These are phyloP conservation scores for Latrodectus elegans DNA, from an alignment of 2,888 invertebrate species.

Conservation along the genomic window DNA sequence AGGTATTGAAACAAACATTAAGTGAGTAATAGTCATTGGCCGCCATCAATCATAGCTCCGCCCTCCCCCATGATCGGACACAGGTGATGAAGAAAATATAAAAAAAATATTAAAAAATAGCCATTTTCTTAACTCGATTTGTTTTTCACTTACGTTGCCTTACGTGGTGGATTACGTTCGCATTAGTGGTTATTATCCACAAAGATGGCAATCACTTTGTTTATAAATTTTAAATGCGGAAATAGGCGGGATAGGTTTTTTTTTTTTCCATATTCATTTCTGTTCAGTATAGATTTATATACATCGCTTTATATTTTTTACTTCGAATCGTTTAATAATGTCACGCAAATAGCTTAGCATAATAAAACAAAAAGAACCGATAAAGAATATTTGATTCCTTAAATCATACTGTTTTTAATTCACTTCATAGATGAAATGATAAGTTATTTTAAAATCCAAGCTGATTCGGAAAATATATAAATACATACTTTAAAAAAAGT, in stretches of 20 bases:
- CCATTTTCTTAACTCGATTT: conserved; percentile 60
- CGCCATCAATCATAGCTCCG: conserved; percentile 63
- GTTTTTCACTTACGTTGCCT: conserved; percentile 60
- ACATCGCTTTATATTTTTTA: not conserved
- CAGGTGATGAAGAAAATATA: conserved; percentile 46
- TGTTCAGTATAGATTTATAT: not conserved
- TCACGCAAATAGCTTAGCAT: conserved; percentile 43
- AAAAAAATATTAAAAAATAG: conserved; percentile 16
- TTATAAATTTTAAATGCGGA: conserved; percentile 68
- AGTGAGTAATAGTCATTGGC: conserved; percentile 63
- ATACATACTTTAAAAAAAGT: no score
- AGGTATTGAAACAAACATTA: conserved; percentile 67
- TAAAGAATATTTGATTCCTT: not conserved
- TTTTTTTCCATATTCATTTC: conserved; percentile 1
- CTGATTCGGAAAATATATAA: no score
- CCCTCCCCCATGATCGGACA: conserved; percentile 40
- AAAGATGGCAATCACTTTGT: conserved; percentile 46
- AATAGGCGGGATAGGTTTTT: conserved; percentile 26
- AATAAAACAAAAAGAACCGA: not conserved
- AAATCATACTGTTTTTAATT: no score
- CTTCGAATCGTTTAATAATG: conserved; percentile 24
- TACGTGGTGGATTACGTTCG: conserved; percentile 45
- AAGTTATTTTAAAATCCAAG: no score
- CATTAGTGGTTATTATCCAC: conserved; percentile 61
- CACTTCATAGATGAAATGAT: no score